Evolutionary conservation across 2,113 vertebrate species (phyloP).

Genomic region (Thinocorus orbignyianus): DNA sequence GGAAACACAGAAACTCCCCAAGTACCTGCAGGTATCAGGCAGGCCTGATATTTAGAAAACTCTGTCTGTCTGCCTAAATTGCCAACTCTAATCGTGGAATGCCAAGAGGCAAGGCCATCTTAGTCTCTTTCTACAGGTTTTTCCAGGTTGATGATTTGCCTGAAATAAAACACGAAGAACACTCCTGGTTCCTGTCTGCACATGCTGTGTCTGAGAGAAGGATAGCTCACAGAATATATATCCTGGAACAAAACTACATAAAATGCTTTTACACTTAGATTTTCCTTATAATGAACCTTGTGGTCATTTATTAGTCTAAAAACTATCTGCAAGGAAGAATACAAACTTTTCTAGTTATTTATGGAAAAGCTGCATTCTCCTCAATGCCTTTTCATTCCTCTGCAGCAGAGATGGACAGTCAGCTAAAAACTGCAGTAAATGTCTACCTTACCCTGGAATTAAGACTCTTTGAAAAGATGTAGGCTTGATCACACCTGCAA

Average conservation of each 20-base stretch:
- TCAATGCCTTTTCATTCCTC: neutral
- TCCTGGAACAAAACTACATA: neutral
- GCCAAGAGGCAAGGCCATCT: neutral
- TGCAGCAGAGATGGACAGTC: neutral
- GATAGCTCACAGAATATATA: neutral
- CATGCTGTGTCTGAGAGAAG: neutral
- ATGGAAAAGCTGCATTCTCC: neutral
- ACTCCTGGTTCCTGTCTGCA: neutral
- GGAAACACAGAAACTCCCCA: neutral
- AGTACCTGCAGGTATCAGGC: neutral
- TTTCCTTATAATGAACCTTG: neutral
- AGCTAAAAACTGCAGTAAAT: neutral
- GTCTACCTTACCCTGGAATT: neutral
- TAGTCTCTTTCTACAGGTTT: neutral
- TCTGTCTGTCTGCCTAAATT: neutral
- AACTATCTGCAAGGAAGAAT: neutral
- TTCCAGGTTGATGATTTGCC: neutral
- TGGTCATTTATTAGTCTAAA: neutral
- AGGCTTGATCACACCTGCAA: neutral
- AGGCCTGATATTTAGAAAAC: neutral
- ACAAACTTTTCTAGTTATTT: neutral
- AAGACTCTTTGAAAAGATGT: neutral
- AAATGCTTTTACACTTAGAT: neutral
- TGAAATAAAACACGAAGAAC: neutral
- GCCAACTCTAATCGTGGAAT: neutral